These are phyloP conservation scores for Hydropsyche betteni DNA, from an alignment of 2,888 invertebrate species.

Conservation along the genomic window DNA sequence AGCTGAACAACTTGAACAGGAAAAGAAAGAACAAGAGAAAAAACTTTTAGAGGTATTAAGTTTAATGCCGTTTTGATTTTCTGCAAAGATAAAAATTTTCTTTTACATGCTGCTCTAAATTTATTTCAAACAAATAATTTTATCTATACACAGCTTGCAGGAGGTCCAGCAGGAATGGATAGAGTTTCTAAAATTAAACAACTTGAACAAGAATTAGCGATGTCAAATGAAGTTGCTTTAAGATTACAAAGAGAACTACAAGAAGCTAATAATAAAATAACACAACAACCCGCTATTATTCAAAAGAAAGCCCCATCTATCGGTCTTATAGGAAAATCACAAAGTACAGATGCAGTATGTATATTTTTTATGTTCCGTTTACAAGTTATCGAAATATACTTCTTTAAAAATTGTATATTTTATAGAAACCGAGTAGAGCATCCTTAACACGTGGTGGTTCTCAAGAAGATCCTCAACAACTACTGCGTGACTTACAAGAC, in stretches of 20 bases:
- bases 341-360: constrained; percentile 69
- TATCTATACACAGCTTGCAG: constrained; percentile 60
- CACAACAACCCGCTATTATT: constrained; percentile 59
- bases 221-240: constrained; percentile 78
- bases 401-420: constrained; percentile 5
- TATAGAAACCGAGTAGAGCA: constrained; percentile 75
- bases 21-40: constrained; percentile 79
- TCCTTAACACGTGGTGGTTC: constrained; percentile 81
- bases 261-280: constrained; percentile 70
- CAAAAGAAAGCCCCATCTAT: constrained; percentile 68
- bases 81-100: neutral
- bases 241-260: constrained; percentile 77
- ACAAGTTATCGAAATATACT: neutral
- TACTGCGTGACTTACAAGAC: constrained; percentile 88
- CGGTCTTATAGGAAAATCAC: constrained; percentile 66
- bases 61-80: neutral
- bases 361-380: neutral
- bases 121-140: too few relatives aligned
- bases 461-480: constrained; percentile 82
- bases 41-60: constrained; percentile 57
- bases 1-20: constrained; percentile 85
- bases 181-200: constrained; percentile 77
- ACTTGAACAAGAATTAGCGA: constrained; percentile 84
- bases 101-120: too few relatives aligned
- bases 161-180: constrained; percentile 69